A percentile compares a stretch with the other conserved stretches of the same genome.
These are phyloP conservation scores for Ariopsis seemanni DNA, from an alignment of 2,113 vertebrate species.

Conservation along the genomic window DNA sequence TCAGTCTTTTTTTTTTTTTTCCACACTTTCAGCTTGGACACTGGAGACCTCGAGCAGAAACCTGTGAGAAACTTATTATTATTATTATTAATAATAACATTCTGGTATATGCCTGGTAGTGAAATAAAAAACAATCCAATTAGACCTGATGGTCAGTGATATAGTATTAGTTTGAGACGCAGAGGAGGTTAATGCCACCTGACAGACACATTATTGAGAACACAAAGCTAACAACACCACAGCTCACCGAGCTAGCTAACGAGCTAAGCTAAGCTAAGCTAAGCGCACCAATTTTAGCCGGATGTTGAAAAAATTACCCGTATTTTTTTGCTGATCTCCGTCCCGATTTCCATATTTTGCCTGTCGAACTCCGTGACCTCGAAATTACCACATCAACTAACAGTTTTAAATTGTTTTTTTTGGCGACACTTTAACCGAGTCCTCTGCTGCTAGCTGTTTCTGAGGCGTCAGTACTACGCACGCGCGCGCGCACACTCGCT, in stretches of 20 bases:
- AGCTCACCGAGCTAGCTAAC: background rate
- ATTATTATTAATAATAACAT: too few relatives aligned
- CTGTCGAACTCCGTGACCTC: too few relatives aligned
- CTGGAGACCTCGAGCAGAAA: too few relatives aligned
- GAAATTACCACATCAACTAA: background rate
- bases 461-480: background rate
- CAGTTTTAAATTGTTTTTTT: background rate
- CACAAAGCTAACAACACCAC: background rate
- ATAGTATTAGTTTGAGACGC: too few relatives aligned
- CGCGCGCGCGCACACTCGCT: background rate
- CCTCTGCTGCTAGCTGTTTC: background rate
- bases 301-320: constrained; percentile 60
- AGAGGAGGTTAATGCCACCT: too few relatives aligned
- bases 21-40: too few relatives aligned
- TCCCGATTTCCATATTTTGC: constrained; percentile 74
- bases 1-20: too few relatives aligned
- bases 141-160: too few relatives aligned
- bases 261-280: background rate
- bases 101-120: too few relatives aligned
- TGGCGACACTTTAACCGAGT: background rate
- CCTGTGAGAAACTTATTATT: too few relatives aligned
- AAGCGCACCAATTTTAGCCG: constrained; percentile 13
- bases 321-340: constrained; percentile 81
- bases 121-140: too few relatives aligned
- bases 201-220: too few relatives aligned